Evolutionary conservation across 2,113 vertebrate species (phyloP).

Genomic region (Gambusia holbrooki): DNA sequence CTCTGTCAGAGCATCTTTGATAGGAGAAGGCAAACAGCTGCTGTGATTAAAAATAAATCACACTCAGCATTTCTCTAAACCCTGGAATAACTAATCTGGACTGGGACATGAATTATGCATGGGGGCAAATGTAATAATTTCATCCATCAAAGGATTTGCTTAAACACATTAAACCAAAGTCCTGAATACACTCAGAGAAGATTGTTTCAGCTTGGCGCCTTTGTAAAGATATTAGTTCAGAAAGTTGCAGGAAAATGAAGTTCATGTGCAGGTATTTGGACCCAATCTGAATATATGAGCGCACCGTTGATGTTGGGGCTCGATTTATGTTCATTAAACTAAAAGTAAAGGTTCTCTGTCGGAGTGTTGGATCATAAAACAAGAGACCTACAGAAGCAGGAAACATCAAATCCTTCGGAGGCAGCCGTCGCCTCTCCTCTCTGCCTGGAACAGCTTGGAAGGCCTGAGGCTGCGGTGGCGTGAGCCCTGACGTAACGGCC

Average conservation of each 20-base stretch:
- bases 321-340: too few relatives aligned
- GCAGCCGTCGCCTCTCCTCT: not conserved
- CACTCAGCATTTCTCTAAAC: constrained; percentile 79
- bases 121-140: constrained; percentile 81
- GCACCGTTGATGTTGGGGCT: not conserved
- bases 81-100: constrained; percentile 80
- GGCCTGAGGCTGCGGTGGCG: constrained; percentile 35
- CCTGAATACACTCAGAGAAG: constrained; percentile 25
- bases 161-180: constrained; percentile 67
- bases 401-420: constrained; percentile 35
- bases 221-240: constrained; percentile 42
- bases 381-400: not conserved
- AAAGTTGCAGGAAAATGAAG: constrained; percentile 19
- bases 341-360: not conserved
- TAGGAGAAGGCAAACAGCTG: constrained; percentile 80
- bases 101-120: constrained; percentile 77
- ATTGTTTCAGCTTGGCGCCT: constrained; percentile 24
- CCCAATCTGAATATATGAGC: not conserved
- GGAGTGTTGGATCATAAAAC: not conserved
- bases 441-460: not conserved
- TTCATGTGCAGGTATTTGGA: not conserved
- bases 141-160: constrained; percentile 76
- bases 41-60: constrained; percentile 84
- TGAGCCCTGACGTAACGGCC: not conserved
- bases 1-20: constrained; percentile 73